Percentiles rank a stretch among this genome's conserved stretches.
Conservation (phyloP, 2,888 invertebrate species). For the Meiosimyza platycephala region DNA sequence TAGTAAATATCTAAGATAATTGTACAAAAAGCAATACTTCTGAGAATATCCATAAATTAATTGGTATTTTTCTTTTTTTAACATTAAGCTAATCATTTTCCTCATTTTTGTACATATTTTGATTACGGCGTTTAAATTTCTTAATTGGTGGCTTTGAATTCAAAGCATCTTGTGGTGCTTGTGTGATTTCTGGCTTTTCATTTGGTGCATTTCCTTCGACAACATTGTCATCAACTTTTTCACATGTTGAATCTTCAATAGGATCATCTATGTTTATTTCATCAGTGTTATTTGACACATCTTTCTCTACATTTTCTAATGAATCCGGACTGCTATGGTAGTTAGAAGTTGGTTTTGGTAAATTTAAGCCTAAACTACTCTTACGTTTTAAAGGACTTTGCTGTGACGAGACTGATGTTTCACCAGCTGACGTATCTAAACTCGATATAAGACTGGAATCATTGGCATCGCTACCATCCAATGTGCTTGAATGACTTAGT, state of each 20-base stretch:
- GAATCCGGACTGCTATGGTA: neutral
- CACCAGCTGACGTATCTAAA: conserved; percentile 45
- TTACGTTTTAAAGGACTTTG: conserved; percentile 57
- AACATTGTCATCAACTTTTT: neutral
- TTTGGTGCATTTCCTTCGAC: neutral
- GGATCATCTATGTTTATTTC: neutral
- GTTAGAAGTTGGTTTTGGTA: conserved; percentile 53
- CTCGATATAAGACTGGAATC: conserved; percentile 45
- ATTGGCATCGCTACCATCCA: conserved; percentile 48
- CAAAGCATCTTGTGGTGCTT: neutral
- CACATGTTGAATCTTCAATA: neutral
- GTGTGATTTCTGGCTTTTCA: neutral
- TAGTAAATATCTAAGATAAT: too few relatives aligned
- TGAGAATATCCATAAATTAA: too few relatives aligned
- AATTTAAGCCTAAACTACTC: conserved; percentile 49
- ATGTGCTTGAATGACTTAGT: conserved; percentile 54
- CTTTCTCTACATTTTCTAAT: neutral
- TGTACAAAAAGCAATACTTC: too few relatives aligned
- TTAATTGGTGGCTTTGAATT: conserved; percentile 54
- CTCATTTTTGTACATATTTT: conserved; percentile 58
- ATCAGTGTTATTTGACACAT: neutral
- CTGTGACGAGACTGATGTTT: conserved; percentile 19
- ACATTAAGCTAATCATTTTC: conserved; percentile 33
- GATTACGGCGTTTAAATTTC: conserved; percentile 65
- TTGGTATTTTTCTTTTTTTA: too few relatives aligned